These are phyloP conservation scores for Archaeoteleia sp. DNA, from an alignment of 2,888 invertebrate genomes.

Conservation along the genomic window DNA sequence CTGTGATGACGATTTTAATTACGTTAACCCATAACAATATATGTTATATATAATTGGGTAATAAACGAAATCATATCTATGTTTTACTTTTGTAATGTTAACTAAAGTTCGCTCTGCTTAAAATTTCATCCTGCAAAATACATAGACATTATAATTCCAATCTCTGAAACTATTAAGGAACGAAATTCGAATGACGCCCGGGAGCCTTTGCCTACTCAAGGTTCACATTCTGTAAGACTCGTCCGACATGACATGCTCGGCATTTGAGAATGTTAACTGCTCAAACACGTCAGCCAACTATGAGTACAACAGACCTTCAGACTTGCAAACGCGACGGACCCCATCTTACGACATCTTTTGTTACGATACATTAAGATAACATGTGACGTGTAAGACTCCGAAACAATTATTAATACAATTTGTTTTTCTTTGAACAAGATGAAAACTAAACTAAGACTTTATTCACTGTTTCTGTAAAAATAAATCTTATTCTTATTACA, in stretches of 20 bases:
- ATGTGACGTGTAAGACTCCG: no score
- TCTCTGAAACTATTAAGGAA: slow-evolving; percentile 52
- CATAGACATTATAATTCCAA: slow-evolving; percentile 53
- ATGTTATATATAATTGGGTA: slow-evolving; percentile 36
- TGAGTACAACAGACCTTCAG: slow-evolving; percentile 46
- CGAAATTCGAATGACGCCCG: slow-evolving; percentile 53
- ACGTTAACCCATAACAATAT: slow-evolving; percentile 35
- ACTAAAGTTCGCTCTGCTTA: slow-evolving; percentile 48
- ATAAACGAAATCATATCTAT: slow-evolving; percentile 33
- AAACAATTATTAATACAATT: no score
- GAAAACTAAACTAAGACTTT: no score
- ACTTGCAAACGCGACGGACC: slow-evolving; percentile 37
- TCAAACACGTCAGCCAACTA: slow-evolving; percentile 53
- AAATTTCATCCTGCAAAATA: slow-evolving; percentile 50
- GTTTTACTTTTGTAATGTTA: slow-evolving; percentile 44
- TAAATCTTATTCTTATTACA: no score
- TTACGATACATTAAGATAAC: slow-evolving; percentile 17
- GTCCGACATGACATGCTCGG: slow-evolving; percentile 50
- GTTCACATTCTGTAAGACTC: slow-evolving; percentile 48
- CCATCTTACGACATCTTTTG: slow-evolving; percentile 39
- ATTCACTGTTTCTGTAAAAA: no score
- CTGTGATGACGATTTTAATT: slow-evolving; percentile 8
- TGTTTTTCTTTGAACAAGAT: no score
- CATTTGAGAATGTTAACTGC: slow-evolving; percentile 50
- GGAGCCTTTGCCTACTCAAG: slow-evolving; percentile 49